A percentile compares a stretch with the other conserved stretches of the same genome.
These are phyloP conservation scores for Tinea trinotella DNA, from an alignment of 2,888 invertebrate genomes.

Conservation along the genomic window DNA sequence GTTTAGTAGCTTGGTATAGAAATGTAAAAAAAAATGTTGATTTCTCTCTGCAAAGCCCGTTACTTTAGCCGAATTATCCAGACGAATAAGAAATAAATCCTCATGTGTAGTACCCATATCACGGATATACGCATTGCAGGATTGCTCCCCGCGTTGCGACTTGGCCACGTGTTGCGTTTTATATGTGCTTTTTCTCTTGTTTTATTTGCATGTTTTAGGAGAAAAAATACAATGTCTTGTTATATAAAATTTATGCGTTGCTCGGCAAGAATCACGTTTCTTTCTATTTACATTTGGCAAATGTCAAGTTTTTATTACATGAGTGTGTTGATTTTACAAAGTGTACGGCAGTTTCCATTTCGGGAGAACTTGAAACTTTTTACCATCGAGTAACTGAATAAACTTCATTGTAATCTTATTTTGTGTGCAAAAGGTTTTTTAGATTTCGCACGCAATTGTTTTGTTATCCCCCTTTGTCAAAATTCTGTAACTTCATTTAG, in stretches of 20 bases:
- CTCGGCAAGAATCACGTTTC: conserved; percentile 5
- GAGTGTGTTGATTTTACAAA: not conserved
- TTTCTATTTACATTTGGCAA: not conserved
- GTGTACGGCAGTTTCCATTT: not conserved
- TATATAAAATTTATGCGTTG: conserved; percentile 13
- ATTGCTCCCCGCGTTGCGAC: conserved; percentile 15
- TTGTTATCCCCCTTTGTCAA: not conserved
- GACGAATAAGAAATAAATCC: not conserved
- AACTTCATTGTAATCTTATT: not conserved
- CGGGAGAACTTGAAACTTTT: not conserved
- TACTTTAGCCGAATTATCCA: too few relatives aligned
- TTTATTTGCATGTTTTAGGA: conserved; percentile 11
- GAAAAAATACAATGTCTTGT: conserved; percentile 5
- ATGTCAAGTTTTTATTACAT: not conserved
- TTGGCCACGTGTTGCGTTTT: conserved; percentile 14
- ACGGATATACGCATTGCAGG: conserved; percentile 25
- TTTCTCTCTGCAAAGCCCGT: too few relatives aligned
- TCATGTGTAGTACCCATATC: conserved; percentile 21
- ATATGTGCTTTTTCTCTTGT: conserved; percentile 1
- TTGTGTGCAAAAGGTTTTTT: not conserved
- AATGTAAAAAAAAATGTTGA: too few relatives aligned
- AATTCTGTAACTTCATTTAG: not conserved
- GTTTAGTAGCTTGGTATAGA: too few relatives aligned
- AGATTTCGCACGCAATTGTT: not conserved
- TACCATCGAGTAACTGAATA: not conserved